phyloP scores from a whole-genome alignment of 1,140 invertebrate genomes.

The Nilaparvata lugens region DNA sequence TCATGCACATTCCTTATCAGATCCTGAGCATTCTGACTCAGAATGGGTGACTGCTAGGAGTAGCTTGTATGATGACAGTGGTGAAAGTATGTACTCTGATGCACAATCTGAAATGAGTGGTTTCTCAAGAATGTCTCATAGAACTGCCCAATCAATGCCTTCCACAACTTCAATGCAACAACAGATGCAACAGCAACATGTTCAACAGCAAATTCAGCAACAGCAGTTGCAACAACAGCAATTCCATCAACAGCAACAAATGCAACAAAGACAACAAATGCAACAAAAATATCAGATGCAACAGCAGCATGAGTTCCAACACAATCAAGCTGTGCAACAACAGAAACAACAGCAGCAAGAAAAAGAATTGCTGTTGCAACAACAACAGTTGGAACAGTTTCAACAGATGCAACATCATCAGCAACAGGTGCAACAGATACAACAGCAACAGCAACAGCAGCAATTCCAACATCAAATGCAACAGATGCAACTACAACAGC shows the following conservation, averaged over 20 bases:
- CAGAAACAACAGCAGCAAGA: neutral
- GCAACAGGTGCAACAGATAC: conserved; percentile 22
- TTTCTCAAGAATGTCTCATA: neutral
- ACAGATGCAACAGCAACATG: conserved; percentile 39
- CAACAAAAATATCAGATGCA: conserved; percentile 21
- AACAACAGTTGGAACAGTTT: conserved; percentile 16
- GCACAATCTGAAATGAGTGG: conserved; percentile 27
- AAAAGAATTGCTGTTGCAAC: neutral
- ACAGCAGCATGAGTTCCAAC: conserved; percentile 26
- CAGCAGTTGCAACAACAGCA: neutral
- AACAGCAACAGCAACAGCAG: conserved; percentile 22
- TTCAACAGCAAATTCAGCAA: conserved; percentile 25
- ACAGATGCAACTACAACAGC: conserved; percentile 26
- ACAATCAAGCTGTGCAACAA: conserved; percentile 24
- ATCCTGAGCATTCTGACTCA: conserved; percentile 67
- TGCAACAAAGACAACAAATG: conserved; percentile 9
- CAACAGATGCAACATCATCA: conserved; percentile 21
- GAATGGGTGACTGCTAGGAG: conserved; percentile 58
- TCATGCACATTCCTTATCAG: conserved; percentile 52
- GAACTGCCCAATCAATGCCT: neutral
- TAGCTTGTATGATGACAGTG: conserved; percentile 53
- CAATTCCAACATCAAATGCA: conserved; percentile 11
- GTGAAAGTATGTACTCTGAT: conserved; percentile 56
- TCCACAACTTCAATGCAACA: conserved; percentile 28
- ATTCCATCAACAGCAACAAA: conserved; percentile 30